A percentile compares a stretch with the other conserved stretches of the same genome.
phyloP scores from a whole-genome alignment of 2,888 invertebrate species.

The Diachrysia chrysitis region DNA sequence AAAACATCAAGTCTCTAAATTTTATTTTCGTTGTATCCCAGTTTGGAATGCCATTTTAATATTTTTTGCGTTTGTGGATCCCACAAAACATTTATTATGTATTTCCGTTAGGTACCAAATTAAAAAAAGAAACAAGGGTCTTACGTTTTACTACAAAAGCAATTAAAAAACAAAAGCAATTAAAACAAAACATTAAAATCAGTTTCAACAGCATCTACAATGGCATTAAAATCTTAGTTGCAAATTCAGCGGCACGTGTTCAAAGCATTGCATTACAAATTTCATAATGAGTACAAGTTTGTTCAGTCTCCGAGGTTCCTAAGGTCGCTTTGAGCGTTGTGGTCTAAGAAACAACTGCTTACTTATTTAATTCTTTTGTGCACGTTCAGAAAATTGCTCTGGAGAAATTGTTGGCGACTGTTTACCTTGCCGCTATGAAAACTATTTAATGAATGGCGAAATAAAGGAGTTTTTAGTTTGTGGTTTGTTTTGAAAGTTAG shows the following conservation, averaged over 20 bases:
- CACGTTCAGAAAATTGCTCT: slow-evolving; percentile 64
- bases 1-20: too few species aligned
- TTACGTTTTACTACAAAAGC: too few species aligned
- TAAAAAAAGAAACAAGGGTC: too few species aligned
- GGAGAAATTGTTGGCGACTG: slow-evolving; percentile 58
- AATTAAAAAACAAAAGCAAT: background rate
- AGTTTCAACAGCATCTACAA: background rate
- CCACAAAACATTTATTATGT: too few species aligned
- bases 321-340: slow-evolving; percentile 47
- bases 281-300: slow-evolving; percentile 63
- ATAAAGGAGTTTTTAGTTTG: slow-evolving; percentile 11
- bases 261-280: slow-evolving; percentile 67
- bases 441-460: slow-evolving; percentile 32
- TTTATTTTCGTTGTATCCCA: too few species aligned
- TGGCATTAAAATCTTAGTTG: slow-evolving; percentile 41
- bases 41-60: too few species aligned
- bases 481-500: slow-evolving; percentile 15
- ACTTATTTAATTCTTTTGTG: slow-evolving; percentile 71
- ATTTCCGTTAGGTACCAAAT: too few species aligned
- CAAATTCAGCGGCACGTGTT: slow-evolving; percentile 45
- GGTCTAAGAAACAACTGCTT: slow-evolving; percentile 58
- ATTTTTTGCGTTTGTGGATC: too few species aligned
- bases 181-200: slow-evolving; percentile 1
- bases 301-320: slow-evolving; percentile 22
- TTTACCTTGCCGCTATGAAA: slow-evolving; percentile 47